These are phyloP conservation scores for Anguilla pacifica DNA, from an alignment of 2,797 vertebrate genomes.

Conservation along the genomic window DNA sequence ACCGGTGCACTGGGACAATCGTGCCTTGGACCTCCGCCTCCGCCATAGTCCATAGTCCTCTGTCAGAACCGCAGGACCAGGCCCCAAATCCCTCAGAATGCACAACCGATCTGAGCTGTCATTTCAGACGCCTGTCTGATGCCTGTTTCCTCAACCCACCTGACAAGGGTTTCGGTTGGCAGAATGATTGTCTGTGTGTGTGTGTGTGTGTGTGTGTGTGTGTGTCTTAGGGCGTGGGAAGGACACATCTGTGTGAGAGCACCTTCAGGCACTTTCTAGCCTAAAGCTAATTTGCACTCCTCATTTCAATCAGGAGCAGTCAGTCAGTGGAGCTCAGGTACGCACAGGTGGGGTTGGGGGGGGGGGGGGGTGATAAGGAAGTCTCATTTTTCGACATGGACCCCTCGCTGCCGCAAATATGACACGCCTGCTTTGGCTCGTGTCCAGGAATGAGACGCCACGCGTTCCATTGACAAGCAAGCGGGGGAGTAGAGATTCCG, in stretches of 20 bases:
- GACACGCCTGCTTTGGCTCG: not conserved
- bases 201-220: not conserved
- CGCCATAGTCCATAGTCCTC: not conserved
- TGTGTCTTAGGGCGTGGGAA: not conserved
- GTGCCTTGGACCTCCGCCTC: not conserved
- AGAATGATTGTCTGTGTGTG: not conserved
- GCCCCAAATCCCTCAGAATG: not conserved
- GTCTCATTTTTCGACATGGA: not conserved
- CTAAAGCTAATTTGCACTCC: conserved; percentile 4
- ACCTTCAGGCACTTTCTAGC: not conserved
- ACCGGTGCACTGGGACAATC: not conserved
- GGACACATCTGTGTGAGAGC: not conserved
- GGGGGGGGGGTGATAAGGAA: not conserved
- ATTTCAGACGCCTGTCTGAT: not conserved
- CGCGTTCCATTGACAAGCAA: not conserved
- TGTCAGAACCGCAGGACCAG: not conserved
- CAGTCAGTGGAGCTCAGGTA: not conserved
- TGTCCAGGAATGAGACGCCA: not conserved
- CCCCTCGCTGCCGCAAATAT: not conserved
- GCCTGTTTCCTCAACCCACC: not conserved
- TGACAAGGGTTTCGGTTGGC: not conserved
- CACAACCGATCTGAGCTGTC: not conserved
- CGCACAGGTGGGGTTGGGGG: not conserved
- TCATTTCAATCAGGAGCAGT: not conserved
- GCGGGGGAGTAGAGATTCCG: not conserved